Conservation (phyloP, 2,113 vertebrate genomes). For the Chiloscyllium plagiosum region DNA sequence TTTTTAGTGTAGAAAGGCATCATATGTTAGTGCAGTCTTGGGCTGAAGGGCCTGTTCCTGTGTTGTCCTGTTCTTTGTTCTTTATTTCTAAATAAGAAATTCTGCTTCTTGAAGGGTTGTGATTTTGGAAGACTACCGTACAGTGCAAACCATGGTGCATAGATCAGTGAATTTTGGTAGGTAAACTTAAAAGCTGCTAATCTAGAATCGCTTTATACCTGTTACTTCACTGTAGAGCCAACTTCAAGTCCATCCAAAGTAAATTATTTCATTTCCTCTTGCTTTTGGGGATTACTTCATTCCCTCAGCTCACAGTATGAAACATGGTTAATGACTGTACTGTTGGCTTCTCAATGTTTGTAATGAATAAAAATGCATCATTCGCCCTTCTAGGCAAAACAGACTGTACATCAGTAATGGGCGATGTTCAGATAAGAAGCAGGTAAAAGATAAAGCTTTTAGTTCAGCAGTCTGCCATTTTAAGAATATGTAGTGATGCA, state of each 20-base stretch:
- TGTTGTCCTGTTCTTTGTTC: too few relatives aligned
- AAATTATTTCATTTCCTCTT: constrained; percentile 13
- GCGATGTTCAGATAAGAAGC: constrained; percentile 9
- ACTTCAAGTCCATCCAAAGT: constrained; percentile 12
- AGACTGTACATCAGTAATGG: not conserved
- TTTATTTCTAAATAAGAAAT: not conserved
- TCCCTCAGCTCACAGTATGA: not conserved
- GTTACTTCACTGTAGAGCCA: not conserved
- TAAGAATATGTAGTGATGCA: not conserved
- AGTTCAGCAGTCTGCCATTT: not conserved
- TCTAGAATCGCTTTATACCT: constrained; percentile 2
- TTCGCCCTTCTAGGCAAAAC: constrained; percentile 5
- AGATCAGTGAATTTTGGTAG: not conserved
- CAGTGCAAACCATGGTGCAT: not conserved
- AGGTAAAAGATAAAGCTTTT: not conserved
- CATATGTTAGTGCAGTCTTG: too few relatives aligned
- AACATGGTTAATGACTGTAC: constrained; percentile 3
- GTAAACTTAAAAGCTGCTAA: constrained; percentile 1
- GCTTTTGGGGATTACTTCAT: constrained; percentile 32
- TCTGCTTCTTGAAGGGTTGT: not conserved
- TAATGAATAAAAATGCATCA: constrained; percentile 30
- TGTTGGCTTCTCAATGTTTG: not conserved
- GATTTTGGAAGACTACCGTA: not conserved
- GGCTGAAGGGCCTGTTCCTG: too few relatives aligned
- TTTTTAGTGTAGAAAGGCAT: too few relatives aligned